phyloP scores from a whole-genome alignment of 1,140 invertebrate genomes.

The Cepaea nemoralis region DNA sequence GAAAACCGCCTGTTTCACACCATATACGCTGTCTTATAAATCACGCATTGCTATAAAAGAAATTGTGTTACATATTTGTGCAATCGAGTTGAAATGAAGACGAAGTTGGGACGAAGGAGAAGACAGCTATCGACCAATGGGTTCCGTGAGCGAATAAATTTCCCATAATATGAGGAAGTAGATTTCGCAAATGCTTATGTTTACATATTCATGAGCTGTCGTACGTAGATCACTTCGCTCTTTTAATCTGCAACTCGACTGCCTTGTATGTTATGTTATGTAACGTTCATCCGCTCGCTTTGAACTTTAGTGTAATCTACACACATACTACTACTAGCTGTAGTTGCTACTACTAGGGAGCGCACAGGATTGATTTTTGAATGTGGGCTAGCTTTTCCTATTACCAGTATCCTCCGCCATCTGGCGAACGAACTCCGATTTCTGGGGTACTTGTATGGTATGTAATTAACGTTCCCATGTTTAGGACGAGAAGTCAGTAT shows the following conservation, averaged over 20 bases:
- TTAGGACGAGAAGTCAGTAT: no score
- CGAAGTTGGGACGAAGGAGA: background rate
- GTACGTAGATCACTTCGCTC: background rate
- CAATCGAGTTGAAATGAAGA: background rate
- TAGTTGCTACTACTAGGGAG: no score
- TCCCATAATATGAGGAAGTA: conserved; percentile 49
- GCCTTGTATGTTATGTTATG: no score
- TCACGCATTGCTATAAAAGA: background rate
- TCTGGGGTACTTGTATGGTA: no score
- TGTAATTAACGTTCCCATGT: no score
- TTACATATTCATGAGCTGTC: conserved; percentile 15
- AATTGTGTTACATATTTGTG: background rate
- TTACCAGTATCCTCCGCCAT: no score
- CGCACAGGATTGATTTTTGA: no score
- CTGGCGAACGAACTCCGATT: no score
- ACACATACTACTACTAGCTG: no score
- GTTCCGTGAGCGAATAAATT: conserved; percentile 16
- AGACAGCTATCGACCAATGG: background rate
- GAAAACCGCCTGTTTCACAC: background rate
- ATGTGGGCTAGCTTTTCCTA: no score
- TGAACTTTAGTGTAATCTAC: no score
- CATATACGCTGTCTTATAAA: background rate
- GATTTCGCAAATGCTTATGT: background rate
- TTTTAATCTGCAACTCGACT: background rate
- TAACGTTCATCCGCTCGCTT: no score